phyloP scores from a whole-genome alignment of 2,888 invertebrate species.

The Frankliniella fusca region DNA sequence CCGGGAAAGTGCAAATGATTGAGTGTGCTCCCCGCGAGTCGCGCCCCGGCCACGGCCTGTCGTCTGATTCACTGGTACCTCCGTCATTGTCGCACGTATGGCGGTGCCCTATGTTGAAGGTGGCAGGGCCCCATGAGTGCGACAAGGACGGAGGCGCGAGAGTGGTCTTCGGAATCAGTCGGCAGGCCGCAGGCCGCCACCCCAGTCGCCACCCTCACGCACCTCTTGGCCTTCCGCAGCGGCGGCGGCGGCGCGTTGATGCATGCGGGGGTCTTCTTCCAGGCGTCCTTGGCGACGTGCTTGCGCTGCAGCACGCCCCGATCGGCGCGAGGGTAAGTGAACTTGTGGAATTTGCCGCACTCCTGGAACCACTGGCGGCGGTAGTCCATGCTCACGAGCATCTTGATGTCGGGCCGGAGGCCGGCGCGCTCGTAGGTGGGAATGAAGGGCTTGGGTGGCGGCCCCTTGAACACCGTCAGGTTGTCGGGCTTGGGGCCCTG shows the following conservation, averaged over 20 bases:
- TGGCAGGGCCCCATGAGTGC: too few species aligned
- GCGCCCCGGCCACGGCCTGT: too few species aligned
- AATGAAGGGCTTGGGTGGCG: conserved; percentile 11
- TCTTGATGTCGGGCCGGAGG: conserved; percentile 7
- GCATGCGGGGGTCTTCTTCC: not conserved
- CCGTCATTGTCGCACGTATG: not conserved
- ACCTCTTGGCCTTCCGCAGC: not conserved
- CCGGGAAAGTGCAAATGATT: too few species aligned
- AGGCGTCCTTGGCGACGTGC: conserved; percentile 13
- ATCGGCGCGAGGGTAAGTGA: not conserved
- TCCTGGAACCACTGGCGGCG: conserved; percentile 3
- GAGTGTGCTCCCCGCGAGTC: too few species aligned
- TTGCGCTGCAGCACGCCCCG: not conserved
- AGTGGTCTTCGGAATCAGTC: not conserved
- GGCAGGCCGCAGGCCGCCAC: too few species aligned
- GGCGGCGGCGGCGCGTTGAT: conserved; percentile 2
- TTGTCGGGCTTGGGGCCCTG: conserved; percentile 18
- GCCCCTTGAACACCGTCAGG: conserved; percentile 3
- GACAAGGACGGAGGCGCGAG: too few species aligned
- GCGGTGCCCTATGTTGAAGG: too few species aligned
- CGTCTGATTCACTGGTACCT: too few species aligned
- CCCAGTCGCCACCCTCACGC: not conserved
- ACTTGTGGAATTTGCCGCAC: conserved; percentile 1
- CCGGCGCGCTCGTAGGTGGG: not conserved
- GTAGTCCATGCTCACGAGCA: conserved; percentile 18